phyloP scores from a whole-genome alignment of 1,140 invertebrate species.

The Piezodorus guildinii region DNA sequence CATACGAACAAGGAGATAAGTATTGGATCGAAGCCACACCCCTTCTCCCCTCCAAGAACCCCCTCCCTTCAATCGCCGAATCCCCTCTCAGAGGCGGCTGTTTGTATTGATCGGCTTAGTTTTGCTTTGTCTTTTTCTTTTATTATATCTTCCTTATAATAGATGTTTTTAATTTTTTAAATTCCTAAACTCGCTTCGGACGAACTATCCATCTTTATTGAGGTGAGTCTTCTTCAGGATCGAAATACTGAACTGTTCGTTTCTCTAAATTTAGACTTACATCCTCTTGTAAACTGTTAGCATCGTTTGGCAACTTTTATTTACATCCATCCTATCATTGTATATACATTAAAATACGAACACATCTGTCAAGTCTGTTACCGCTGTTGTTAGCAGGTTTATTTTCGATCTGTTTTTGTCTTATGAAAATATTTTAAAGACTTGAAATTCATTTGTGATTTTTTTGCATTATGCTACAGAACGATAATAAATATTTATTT shows the following conservation, averaged over 20 bases:
- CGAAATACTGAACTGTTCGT: not conserved
- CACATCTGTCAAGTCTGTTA: too few species aligned
- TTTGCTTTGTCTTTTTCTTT: slow-evolving; percentile 14
- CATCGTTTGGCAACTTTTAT: not conserved
- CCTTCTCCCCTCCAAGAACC: not conserved
- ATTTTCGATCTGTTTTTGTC: too few species aligned
- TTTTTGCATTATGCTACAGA: too few species aligned
- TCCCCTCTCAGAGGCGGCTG: not conserved
- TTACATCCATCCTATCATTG: not conserved
- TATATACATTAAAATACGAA: not conserved
- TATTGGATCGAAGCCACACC: slow-evolving; percentile 11
- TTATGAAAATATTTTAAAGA: too few species aligned
- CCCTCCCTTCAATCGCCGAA: slow-evolving; percentile 1
- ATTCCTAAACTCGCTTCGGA: not conserved
- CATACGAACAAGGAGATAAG: not conserved
- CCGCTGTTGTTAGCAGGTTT: too few species aligned
- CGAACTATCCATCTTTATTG: not conserved
- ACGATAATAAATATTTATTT: too few species aligned
- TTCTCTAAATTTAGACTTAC: not conserved
- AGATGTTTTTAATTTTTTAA: slow-evolving; percentile 13
- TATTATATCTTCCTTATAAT: not conserved
- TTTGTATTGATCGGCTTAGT: slow-evolving; percentile 14
- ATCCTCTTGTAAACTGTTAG: not conserved
- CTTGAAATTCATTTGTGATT: too few species aligned
- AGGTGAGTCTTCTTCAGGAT: not conserved